Base-by-base conservation (phyloP, 2,888 invertebrate species). In the Heliconius cydno region DNA sequence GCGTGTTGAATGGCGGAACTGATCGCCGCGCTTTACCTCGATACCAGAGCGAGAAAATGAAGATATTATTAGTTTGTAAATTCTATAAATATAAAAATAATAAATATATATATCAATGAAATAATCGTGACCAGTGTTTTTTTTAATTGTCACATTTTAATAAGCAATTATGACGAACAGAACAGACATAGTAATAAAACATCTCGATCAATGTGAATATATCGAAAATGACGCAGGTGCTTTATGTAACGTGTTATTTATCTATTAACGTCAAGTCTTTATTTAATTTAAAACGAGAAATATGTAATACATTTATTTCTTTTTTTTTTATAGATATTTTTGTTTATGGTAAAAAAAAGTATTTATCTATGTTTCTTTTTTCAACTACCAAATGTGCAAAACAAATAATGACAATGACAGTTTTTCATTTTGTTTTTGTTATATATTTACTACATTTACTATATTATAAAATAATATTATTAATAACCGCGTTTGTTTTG, bases 201-300 rank as follows among this genome's bases (percentile, higher is more conserved):
- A n/a, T 38, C 68, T 68, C 38, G 34, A 38, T 68, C n/a, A 34
- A 38, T 30, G n/a, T 15, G 22, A 60, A n/a, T 60, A 60, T 60
- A 60, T 60, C 60, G 60, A 60, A 60, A 60, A 60, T 60, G 60
- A 60, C 60, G 60, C 12, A n/a, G 60, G n/a, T 60, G 7, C 4
- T 60, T 60, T n/a, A 52, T 60, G n/a, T n/a, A 60, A 60, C 22
- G 3, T 60, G 60, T 60, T 60, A 60, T 60, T 60, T 60, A 60
- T 60, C 60, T 60, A n/a, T 60, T n/a, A 60, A 60, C 60, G n/a
- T 60, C 60, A n/a, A n/a, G 60, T n/a, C n/a, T n/a, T 60, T 60
- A 60, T 60, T 60, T 12, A 22, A 60, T n/a, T 60, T n/a, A 41
- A 41, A 41, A 41, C 41, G 12, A 41, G 10, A 41, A 41, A 41